Evolutionary conservation across 2,888 invertebrate species (phyloP).

Genomic region (Limnephilus rhombicus): DNA sequence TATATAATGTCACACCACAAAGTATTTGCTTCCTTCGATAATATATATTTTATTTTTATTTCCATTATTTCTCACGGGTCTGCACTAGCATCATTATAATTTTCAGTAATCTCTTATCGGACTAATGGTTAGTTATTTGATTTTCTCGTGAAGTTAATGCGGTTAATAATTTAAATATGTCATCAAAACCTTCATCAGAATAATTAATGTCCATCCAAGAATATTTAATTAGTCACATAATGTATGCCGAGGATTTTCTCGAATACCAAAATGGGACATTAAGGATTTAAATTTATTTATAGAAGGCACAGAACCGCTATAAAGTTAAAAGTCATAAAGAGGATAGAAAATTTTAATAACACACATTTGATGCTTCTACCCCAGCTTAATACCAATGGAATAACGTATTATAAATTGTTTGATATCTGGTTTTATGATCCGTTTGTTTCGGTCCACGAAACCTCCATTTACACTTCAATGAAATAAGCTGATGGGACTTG

Average conservation of each 20-base stretch:
- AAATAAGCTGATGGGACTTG: conserved; percentile 8
- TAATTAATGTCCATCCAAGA: background rate
- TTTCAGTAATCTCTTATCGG: background rate
- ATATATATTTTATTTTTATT: too few relatives aligned
- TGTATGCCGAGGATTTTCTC: background rate
- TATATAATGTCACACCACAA: too few relatives aligned
- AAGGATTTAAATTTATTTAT: background rate
- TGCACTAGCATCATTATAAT: too few relatives aligned
- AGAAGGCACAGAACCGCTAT: background rate
- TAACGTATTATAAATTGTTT: conserved; percentile 43
- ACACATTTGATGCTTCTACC: conserved; percentile 15
- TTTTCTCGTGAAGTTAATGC: background rate
- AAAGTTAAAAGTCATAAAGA: background rate
- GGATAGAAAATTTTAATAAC: conserved; percentile 14
- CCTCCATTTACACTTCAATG: conserved; percentile 14
- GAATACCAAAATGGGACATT: background rate
- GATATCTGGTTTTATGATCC: conserved; percentile 35
- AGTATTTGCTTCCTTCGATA: too few relatives aligned
- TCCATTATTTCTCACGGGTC: too few relatives aligned
- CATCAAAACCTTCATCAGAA: background rate
- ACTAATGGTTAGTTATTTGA: background rate
- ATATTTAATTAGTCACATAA: background rate
- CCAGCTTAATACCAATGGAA: conserved; percentile 23
- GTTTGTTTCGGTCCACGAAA: conserved; percentile 30
- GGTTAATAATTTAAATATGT: background rate